Conservation (phyloP, 2,888 invertebrate species). For the Eristalis tenax region DNA sequence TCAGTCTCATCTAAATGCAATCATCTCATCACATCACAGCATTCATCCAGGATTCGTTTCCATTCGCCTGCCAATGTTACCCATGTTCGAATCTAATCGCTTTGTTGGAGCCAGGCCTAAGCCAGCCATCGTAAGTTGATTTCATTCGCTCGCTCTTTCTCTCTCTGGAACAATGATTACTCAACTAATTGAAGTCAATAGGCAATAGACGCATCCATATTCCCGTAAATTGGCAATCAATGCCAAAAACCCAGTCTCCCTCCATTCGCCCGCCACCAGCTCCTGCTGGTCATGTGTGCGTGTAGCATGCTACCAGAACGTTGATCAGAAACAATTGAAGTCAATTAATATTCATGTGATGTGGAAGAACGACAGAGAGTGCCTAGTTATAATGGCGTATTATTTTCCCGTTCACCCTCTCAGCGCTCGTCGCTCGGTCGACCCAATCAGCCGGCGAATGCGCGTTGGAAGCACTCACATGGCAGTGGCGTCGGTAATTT, state of each 20-base stretch:
- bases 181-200: constrained; percentile 70
- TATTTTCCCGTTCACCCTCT: constrained; percentile 20
- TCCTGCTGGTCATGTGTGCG: background rate
- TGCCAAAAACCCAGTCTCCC: constrained; percentile 47
- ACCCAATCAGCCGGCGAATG: background rate
- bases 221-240: constrained; percentile 66
- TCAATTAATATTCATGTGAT: constrained; percentile 71
- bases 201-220: constrained; percentile 46
- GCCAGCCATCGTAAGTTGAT: background rate
- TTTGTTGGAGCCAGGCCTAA: background rate
- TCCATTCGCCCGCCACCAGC: no score
- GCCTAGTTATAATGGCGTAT: constrained; percentile 63
- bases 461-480: background rate
- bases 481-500: constrained; percentile 32
- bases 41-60: background rate
- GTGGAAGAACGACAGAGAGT: constrained; percentile 35
- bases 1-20: background rate
- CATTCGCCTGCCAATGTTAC: background rate
- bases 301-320: constrained; percentile 9
- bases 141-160: background rate
- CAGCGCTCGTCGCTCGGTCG: no score
- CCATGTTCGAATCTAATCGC: background rate
- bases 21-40: background rate
- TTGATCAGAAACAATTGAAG: constrained; percentile 68
- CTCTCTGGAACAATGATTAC: constrained; percentile 34